phyloP scores from a whole-genome alignment of 92 coral and sea anemone species.

The Hydrozoanthus gracilis region DNA sequence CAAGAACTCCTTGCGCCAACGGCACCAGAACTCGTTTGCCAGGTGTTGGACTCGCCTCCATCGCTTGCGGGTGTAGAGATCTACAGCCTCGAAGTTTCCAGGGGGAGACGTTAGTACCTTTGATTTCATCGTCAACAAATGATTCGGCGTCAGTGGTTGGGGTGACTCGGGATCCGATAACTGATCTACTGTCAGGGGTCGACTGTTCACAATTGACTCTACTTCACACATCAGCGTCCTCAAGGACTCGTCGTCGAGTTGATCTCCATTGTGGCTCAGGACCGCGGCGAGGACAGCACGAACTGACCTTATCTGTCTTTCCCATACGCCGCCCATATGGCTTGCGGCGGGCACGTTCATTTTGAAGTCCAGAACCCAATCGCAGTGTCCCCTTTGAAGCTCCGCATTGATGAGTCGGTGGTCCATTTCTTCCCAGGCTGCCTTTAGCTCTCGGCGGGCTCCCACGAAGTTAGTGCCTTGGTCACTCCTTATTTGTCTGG shows the following conservation, averaged over 20 bases:
- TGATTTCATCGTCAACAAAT: slow-evolving; percentile 45
- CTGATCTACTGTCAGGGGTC: slow-evolving; percentile 44
- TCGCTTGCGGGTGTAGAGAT: slow-evolving; percentile 31
- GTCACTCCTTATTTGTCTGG: slow-evolving; percentile 31
- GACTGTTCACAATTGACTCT: slow-evolving; percentile 49
- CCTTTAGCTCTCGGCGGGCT: slow-evolving; percentile 38
- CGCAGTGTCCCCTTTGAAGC: slow-evolving; percentile 13
- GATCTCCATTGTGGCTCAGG: not conserved
- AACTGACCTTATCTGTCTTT: slow-evolving; percentile 39
- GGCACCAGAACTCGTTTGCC: slow-evolving; percentile 29
- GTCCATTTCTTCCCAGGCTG: slow-evolving; percentile 30
- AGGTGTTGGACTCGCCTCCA: slow-evolving; percentile 51
- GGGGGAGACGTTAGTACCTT: slow-evolving; percentile 47
- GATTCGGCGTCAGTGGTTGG: slow-evolving; percentile 36
- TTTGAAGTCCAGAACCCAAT: slow-evolving; percentile 42
- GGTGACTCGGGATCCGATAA: slow-evolving; percentile 37
- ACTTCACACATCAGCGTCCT: slow-evolving; percentile 56
- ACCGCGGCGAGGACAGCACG: slow-evolving; percentile 21
- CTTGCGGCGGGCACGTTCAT: slow-evolving; percentile 54
- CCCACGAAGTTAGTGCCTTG: slow-evolving; percentile 52
- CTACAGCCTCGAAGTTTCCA: slow-evolving; percentile 42
- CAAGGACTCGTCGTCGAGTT: slow-evolving; percentile 51
- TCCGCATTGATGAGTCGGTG: not conserved
- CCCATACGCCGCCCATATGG: slow-evolving; percentile 55
- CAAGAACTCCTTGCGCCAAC: slow-evolving; percentile 21